Evolutionary conservation across 2,888 invertebrate genomes (phyloP).

Genomic region (Cerastis leucographa): DNA sequence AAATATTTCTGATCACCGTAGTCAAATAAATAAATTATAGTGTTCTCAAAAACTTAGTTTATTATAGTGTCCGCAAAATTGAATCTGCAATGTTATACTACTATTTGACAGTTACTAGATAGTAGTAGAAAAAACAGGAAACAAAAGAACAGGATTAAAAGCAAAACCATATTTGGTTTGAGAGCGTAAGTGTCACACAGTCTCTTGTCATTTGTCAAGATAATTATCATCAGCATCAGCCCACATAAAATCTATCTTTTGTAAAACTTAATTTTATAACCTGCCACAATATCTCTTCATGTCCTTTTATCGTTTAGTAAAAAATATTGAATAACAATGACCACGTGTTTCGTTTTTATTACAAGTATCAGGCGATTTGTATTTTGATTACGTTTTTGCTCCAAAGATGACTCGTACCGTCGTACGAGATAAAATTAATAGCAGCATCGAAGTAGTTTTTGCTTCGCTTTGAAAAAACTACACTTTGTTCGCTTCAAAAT

Average conservation of each 20-base stretch:
- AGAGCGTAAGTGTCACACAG: not conserved
- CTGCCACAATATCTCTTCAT: constrained; percentile 5
- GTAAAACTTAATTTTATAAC: constrained; percentile 13
- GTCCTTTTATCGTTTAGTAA: constrained; percentile 14
- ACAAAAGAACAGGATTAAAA: not conserved
- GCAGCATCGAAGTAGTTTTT: constrained; percentile 52
- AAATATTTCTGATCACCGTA: not conserved
- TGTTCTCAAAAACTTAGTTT: too few species aligned
- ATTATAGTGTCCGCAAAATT: too few species aligned
- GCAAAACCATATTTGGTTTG: not conserved
- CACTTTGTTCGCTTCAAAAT: constrained; percentile 41
- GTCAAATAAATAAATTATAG: not conserved
- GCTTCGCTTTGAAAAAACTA: constrained; percentile 33
- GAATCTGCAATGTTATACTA: too few species aligned
- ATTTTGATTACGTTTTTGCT: constrained; percentile 61
- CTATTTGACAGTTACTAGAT: not conserved
- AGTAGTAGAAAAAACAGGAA: not conserved
- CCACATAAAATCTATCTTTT: constrained; percentile 3
- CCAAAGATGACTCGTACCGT: constrained; percentile 52
- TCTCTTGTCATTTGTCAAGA: constrained; percentile 14
- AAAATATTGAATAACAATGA: constrained; percentile 53
- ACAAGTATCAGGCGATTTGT: constrained; percentile 39
- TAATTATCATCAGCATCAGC: constrained; percentile 11
- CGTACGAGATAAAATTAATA: constrained; percentile 67
- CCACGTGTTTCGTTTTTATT: constrained; percentile 59